Evolutionary conservation across 2,888 invertebrate genomes (phyloP), one percentile per base, ranked within the genome.

Genomic region (Crematogaster levior): DNA sequence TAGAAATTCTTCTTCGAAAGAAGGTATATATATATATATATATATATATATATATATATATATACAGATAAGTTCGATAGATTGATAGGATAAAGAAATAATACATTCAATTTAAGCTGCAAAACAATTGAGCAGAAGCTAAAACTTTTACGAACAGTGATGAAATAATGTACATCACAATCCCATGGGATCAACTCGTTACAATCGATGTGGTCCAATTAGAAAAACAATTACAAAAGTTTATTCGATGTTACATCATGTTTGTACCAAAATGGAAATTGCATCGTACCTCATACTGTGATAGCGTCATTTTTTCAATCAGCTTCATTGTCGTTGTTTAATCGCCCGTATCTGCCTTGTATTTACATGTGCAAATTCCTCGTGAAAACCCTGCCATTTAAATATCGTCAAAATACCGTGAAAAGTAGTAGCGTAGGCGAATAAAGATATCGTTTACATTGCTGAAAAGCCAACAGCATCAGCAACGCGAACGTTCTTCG

Each of bases 181-280:
- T 66, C 18, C 24, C 43, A 34, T 51, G 18, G 21, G 34, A 66
- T 77, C 66, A 43, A 66, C 24, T 77, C 27, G 56, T 56, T 34
- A 34, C 18, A 77, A 74, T 74, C 43, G 43, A 43, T 56, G 24
- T 43, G 56, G 18, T 66, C 43, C 77, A 77, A 77, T 77, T 77
- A 66, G 66, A 43, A 43, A 77, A 77, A 66, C 77, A 56, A 77
- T 77, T 58, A 58, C 66, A 43, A 66, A 56, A 56, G 43, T 77
- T 56, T 18, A 40, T 40, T 51, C 30, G 46, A 34, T 12, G 77
- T 77, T 56, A 66, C 56, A 51, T 21, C 27, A 24, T 75, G 63
- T 30, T 77, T 66, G 43, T 56, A 43, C 9, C 43, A 34, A 77
- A 43, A 77, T 77, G 34, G 30, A 66, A 77, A 77, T 66, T 66